A percentile compares a stretch with the other conserved stretches of the same genome.
phyloP scores from a whole-genome alignment of 2,888 invertebrate genomes.

The Rhorus exstirpatorius region DNA sequence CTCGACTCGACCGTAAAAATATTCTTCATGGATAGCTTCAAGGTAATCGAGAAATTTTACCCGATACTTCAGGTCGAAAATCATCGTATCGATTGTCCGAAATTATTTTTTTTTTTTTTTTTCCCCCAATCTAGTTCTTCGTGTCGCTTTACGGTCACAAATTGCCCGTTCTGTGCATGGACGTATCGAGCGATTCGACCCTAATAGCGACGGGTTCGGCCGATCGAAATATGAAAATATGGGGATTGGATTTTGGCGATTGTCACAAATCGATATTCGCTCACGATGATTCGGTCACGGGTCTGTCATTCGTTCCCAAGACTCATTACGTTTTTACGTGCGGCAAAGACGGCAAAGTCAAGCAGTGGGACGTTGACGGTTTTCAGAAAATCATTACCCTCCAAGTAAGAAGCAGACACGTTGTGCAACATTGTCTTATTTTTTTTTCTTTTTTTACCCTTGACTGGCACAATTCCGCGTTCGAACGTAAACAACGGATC shows the following conservation, averaged over 20 bases:
- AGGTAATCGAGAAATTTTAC: slow-evolving; percentile 87
- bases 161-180: slow-evolving; percentile 96
- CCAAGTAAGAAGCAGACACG: slow-evolving; percentile 89
- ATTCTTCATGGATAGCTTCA: slow-evolving; percentile 97
- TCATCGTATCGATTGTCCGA: no score
- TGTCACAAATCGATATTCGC: slow-evolving; percentile 98
- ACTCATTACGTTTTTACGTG: slow-evolving; percentile 98
- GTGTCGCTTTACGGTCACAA: slow-evolving; percentile 98
- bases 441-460: no score
- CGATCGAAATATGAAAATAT: slow-evolving; percentile 98
- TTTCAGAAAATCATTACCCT: slow-evolving; percentile 96
- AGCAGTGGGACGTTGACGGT: slow-evolving; percentile 98
- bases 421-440: no score
- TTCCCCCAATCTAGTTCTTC: slow-evolving; percentile 93
- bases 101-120: slow-evolving; percentile 69
- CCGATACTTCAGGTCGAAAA: no score
- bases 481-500: no score
- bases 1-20: slow-evolving; percentile 98
- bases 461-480: no score
- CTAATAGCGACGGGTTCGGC: slow-evolving; percentile 97
- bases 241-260: slow-evolving; percentile 99
- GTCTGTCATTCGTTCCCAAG: slow-evolving; percentile 94
- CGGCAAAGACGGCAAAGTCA: slow-evolving; percentile 97
- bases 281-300: slow-evolving; percentile 97
- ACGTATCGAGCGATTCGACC: slow-evolving; percentile 95